Conservation (phyloP, 2,797 vertebrate genomes). For the Lagorchestes hirsutus region DNA sequence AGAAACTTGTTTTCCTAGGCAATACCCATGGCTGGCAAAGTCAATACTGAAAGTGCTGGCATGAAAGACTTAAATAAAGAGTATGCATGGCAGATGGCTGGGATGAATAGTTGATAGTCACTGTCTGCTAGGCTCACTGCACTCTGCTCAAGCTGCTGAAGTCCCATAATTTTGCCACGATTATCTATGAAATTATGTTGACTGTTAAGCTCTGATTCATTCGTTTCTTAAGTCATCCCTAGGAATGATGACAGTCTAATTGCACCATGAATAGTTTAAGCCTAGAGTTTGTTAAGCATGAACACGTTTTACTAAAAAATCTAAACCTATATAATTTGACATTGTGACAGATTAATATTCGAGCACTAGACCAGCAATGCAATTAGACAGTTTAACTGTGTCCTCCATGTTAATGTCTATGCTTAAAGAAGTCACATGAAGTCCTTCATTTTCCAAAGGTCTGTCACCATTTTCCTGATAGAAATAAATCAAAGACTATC, state of each 20-base stretch:
- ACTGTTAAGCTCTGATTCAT: conserved; percentile 79
- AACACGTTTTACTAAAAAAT: conserved; percentile 81
- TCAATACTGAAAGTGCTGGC: conserved; percentile 61
- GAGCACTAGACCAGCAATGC: conserved; percentile 82
- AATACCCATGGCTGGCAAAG: conserved; percentile 52
- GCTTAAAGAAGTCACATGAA: conserved; percentile 82
- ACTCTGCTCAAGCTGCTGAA: conserved; percentile 66
- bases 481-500: conserved; percentile 84
- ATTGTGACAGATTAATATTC: conserved; percentile 85
- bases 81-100: conserved; percentile 36
- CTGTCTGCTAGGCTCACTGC: conserved; percentile 65
- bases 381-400: conserved; percentile 85
- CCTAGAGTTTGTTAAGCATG: conserved; percentile 83
- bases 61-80: conserved; percentile 66
- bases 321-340: conserved; percentile 84
- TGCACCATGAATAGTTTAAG: conserved; percentile 83
- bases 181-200: conserved; percentile 82
- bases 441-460: conserved; percentile 74
- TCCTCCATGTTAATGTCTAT: conserved; percentile 82
- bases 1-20: conserved; percentile 54
- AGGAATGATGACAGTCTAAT: conserved; percentile 84
- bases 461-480: conserved; percentile 78
- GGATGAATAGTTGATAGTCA: conserved; percentile 68
- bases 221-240: conserved; percentile 82
- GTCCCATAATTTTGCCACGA: conserved; percentile 75